phyloP scores from a whole-genome alignment of 2,888 invertebrate genomes.

The Zaprionus bogoriensis region DNA sequence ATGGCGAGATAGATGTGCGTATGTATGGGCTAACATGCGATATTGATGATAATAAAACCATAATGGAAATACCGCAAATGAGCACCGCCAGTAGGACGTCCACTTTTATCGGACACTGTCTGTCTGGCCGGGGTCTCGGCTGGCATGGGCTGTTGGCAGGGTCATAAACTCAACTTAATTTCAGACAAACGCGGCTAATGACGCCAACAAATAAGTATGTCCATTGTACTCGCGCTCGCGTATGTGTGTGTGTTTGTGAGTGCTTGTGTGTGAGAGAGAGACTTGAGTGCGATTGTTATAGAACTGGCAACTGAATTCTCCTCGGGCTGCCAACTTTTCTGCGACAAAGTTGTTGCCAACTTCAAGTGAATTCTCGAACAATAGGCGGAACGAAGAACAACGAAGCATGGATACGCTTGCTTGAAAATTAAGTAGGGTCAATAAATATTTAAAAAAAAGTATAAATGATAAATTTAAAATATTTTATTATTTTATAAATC shows the following conservation, averaged over 20 bases:
- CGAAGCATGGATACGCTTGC: conserved; percentile 16
- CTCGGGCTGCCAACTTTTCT: conserved; percentile 47
- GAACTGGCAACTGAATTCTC: conserved; percentile 25
- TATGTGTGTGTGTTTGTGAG: not conserved
- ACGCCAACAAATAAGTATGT: conserved; percentile 65
- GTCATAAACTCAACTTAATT: conserved; percentile 75
- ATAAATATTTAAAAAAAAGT: not conserved
- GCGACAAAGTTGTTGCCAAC: conserved; percentile 27
- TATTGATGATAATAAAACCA: conserved; percentile 78
- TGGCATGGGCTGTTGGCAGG: conserved; percentile 28
- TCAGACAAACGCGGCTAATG: conserved; percentile 74
- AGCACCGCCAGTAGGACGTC: conserved; percentile 21
- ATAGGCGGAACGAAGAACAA: not conserved
- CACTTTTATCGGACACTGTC: not conserved
- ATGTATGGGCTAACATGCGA: conserved; percentile 58
- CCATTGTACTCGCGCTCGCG: conserved; percentile 22
- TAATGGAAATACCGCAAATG: conserved; percentile 57
- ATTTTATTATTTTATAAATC: not conserved
- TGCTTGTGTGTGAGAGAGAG: conserved; percentile 2
- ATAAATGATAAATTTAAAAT: not conserved
- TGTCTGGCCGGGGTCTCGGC: conserved; percentile 1
- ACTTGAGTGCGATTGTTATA: not conserved
- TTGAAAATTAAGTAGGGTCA: too few species aligned
- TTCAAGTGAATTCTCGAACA: conserved; percentile 34
- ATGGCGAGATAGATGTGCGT: conserved; percentile 13